Evolutionary conservation across 1,140 invertebrate genomes (phyloP), one percentile per base, ranked within the genome.

Genomic region (Goniozus legneri): DNA sequence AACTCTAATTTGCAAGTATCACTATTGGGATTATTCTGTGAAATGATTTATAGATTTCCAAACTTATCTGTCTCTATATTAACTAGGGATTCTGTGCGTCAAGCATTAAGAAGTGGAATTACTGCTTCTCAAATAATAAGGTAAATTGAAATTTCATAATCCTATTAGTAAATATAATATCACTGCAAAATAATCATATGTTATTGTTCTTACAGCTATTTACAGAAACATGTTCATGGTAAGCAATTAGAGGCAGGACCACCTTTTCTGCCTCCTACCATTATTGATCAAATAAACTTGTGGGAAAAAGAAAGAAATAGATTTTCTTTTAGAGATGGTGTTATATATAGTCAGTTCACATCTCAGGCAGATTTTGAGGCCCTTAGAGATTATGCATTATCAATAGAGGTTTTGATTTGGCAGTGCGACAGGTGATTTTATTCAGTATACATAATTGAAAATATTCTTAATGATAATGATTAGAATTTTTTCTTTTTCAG

Each of bases 271-370:
- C 95, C 95, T 3, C 89, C 92, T 12, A 95, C 93, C 0, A 86
- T 98, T 27, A 85, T 91, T 18, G 95, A 98, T 78, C 91, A 97
- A 81, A 89, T 98, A 27, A 85, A 87, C 64, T 75, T 98, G 15
- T 98, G 96, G 96, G 94, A 97, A 79, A 80, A 92, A 54, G 95
- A 98, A 77, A 76, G 95, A 41, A 91, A 97, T 74, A 79, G 95
- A 49, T 89, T 98, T 65, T 83, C 81, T 8, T 97, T 94, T 71
- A 89, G 82, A 0, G 95, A 97, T 71, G 94, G 95, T 20, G 92
- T 96, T 39, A 79, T 98, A 8, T 98, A 98, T 69, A 95, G 91
- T 76, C 93, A 97, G 77, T 98, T 98, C 77, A 76, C 95, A 36
- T 96, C 94, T 2, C 89, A 94, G 77, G 81, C 82, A 41, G 89